These are phyloP conservation scores for Miichthys miiuy DNA, from an alignment of 2,797 vertebrate species.

Conservation along the genomic window DNA sequence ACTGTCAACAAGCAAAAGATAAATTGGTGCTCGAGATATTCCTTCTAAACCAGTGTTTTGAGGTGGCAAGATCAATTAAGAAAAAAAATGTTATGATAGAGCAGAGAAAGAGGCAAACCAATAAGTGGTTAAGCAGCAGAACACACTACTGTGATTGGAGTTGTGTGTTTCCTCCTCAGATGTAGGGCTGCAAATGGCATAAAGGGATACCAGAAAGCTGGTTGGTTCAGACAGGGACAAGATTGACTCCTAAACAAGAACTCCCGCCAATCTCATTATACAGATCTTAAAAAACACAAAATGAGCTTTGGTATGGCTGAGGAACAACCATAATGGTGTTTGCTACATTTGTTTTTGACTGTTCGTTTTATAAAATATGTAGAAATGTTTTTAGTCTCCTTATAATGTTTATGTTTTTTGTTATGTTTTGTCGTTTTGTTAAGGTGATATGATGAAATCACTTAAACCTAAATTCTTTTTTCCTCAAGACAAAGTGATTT, in stretches of 20 bases:
- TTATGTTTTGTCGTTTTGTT: neutral
- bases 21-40: slow-evolving; percentile 36
- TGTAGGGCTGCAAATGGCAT: slow-evolving; percentile 12
- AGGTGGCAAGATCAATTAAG: slow-evolving; percentile 64
- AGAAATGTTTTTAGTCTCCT: neutral
- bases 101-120: slow-evolving; percentile 43
- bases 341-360: neutral
- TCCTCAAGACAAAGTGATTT: neutral
- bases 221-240: neutral
- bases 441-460: neutral
- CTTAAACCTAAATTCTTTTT: neutral
- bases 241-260: neutral
- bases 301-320: neutral
- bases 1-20: slow-evolving; percentile 66
- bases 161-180: neutral
- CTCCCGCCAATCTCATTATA: neutral
- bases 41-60: slow-evolving; percentile 57
- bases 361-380: neutral
- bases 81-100: slow-evolving; percentile 54
- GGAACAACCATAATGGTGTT: neutral
- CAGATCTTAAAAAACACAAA: neutral
- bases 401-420: neutral
- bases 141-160: slow-evolving; percentile 22
- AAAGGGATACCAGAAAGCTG: neutral
- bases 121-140: slow-evolving; percentile 19